Base-by-base conservation (phyloP, 2,888 invertebrate species). In the Dione juno region DNA sequence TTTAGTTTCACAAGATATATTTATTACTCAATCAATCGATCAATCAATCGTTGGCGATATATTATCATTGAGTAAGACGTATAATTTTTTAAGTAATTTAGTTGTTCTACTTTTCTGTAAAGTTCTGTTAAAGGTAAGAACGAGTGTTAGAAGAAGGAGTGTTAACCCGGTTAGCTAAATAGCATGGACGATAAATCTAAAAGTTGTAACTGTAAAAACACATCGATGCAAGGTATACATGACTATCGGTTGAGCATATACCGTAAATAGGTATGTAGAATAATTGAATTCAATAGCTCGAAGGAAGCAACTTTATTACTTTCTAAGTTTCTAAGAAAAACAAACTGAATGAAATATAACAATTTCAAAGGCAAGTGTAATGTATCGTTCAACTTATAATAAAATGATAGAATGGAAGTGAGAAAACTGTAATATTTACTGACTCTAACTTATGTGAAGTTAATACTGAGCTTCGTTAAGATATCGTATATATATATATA, bases 261-360 rank as follows among this genome's bases (percentile, higher is more conserved):
- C 11, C 1, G 37, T 50, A 64, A 37, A 52, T 64, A 48, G 9
- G 9, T 41, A 28, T 37, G 37, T 19, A 50, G 40, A 13, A 35
- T 35, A 64, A 52, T 40, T 19, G 64, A 64, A 52, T 64, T 64
- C 40, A 64, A 64, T 64, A 52, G 50, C 52, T 64, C 21, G 50
- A 19, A 64, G 64, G 37, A 40, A 40, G 21, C 52, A 64, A 64
- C 50, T 64, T 40, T 64, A 64, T 64, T 64, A 52, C 21, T 52
- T 66, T 57, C 59, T 35, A 52, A 67, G 50, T 67, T 67, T 28
- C 59, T 41, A 59, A 67, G 59, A 59, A 67, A 45, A 59, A 59
- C 57, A 67, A 61, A 59, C 52, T 21, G 16, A 52, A 67, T 50
- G 21, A 21, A 67, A 48, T 43, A n/a, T 50, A 35, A 59, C 13